phyloP scores from a whole-genome alignment of 2,888 invertebrate genomes.

The Oxystoma pomonae region DNA sequence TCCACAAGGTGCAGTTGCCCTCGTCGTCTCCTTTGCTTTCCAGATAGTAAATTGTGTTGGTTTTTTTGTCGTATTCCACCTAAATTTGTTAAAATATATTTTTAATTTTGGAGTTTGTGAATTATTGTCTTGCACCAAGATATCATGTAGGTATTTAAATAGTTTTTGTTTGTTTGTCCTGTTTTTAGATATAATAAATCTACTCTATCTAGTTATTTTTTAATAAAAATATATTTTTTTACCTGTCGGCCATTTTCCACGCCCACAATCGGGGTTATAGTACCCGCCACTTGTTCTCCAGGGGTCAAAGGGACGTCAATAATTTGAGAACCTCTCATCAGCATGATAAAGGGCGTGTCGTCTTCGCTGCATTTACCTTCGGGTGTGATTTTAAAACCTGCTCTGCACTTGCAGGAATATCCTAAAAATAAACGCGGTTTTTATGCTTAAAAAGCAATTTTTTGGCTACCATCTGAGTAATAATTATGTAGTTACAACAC shows the following conservation, averaged over 20 bases:
- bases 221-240: neutral
- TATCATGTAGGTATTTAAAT: no score
- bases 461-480: no score
- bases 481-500: no score
- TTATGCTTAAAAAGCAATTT: no score
- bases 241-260: conserved; percentile 77
- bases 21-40: conserved; percentile 74
- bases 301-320: conserved; percentile 76
- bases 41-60: conserved; percentile 82
- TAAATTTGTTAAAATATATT: no score
- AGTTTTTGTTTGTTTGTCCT: no score
- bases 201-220: no score
- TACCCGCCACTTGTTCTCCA: conserved; percentile 72
- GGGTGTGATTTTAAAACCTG: conserved; percentile 67
- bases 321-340: conserved; percentile 85
- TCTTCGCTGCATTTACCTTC: conserved; percentile 78
- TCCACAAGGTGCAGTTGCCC: conserved; percentile 79
- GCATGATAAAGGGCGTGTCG: conserved; percentile 84
- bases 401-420: conserved; percentile 88
- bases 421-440: no score
- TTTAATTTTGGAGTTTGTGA: no score
- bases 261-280: conserved; percentile 83
- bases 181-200: no score
- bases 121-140: no score
- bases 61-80: conserved; percentile 87